Conservation (phyloP, 23 tunicate species). For the Halocynthia aurantium region DNA sequence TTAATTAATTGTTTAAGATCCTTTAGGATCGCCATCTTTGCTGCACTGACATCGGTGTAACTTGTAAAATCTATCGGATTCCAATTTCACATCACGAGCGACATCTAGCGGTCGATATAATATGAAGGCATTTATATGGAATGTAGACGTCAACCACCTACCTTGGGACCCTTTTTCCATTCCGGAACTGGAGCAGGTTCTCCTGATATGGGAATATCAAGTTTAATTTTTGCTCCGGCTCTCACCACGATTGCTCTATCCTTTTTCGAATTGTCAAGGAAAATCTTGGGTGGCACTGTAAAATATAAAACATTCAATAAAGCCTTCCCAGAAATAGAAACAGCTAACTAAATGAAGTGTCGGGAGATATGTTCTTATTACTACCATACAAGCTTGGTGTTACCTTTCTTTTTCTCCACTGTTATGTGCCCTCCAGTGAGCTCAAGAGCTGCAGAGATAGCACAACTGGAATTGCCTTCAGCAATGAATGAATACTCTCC, state of each 20-base stretch:
- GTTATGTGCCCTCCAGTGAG: conserved; percentile 81
- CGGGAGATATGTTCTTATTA: neutral
- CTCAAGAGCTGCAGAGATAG: conserved; percentile 88
- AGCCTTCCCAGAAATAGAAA: neutral
- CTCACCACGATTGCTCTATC: conserved; percentile 73
- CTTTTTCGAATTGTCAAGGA: conserved; percentile 55
- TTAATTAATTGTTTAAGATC: neutral
- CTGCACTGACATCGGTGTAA: too few species aligned
- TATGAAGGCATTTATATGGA: too few species aligned
- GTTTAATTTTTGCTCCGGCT: conserved; percentile 83
- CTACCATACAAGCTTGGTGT: neutral
- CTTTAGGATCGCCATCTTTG: too few species aligned
- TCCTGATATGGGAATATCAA: conserved; percentile 88
- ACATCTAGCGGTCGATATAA: too few species aligned
- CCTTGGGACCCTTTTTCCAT: conserved; percentile 95
- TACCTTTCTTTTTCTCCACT: conserved; percentile 74
- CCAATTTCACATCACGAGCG: too few species aligned
- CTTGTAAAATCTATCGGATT: too few species aligned
- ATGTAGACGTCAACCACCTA: neutral
- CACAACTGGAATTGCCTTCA: conserved; percentile 59
- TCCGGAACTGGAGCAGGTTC: conserved; percentile 88
- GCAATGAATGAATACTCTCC: conserved; percentile 93
- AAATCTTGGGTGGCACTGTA: conserved; percentile 83
- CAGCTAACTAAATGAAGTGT: neutral
- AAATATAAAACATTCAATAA: neutral